Evolutionary conservation across 2,888 invertebrate genomes (phyloP).

Genomic region (Cataglyphis cursor): DNA sequence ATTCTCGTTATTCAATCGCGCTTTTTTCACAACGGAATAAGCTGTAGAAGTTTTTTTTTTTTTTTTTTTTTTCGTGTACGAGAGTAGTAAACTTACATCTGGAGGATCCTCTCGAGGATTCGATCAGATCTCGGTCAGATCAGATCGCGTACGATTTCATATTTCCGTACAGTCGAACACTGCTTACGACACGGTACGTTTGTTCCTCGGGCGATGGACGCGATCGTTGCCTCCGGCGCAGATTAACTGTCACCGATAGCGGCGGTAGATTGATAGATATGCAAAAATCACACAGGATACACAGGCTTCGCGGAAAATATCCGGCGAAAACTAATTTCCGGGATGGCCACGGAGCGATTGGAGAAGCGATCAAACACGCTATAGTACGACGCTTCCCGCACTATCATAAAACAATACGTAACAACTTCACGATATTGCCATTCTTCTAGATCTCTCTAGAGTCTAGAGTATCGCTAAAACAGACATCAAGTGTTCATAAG

Average conservation of each 20-base stretch:
- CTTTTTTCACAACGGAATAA: background rate
- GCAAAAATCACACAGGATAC: constrained; percentile 45
- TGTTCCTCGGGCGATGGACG: constrained; percentile 39
- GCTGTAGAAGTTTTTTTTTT: background rate
- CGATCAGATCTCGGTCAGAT: background rate
- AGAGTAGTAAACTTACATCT: background rate
- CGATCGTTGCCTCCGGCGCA: constrained; percentile 45
- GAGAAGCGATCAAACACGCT: constrained; percentile 51
- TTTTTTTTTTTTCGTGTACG: background rate
- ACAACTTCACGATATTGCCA: constrained; percentile 44
- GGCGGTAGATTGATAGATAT: constrained; percentile 44
- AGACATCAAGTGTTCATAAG: constrained; percentile 28
- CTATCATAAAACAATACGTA: constrained; percentile 57
- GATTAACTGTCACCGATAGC: constrained; percentile 50
- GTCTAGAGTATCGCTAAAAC: constrained; percentile 9
- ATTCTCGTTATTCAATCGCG: background rate
- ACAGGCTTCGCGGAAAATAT: constrained; percentile 44
- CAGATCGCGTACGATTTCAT: constrained; percentile 12
- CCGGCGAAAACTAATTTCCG: constrained; percentile 63
- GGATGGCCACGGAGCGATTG: constrained; percentile 53
- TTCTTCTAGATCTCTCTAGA: constrained; percentile 44
- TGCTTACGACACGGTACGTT: constrained; percentile 27
- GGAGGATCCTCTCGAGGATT: background rate
- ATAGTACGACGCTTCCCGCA: constrained; percentile 50
- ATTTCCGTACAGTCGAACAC: constrained; percentile 1